Percentiles rank a stretch among this genome's conserved stretches.
Conservation (phyloP, 2,113 vertebrate genomes). For the Triplophysa rosa region DNA sequence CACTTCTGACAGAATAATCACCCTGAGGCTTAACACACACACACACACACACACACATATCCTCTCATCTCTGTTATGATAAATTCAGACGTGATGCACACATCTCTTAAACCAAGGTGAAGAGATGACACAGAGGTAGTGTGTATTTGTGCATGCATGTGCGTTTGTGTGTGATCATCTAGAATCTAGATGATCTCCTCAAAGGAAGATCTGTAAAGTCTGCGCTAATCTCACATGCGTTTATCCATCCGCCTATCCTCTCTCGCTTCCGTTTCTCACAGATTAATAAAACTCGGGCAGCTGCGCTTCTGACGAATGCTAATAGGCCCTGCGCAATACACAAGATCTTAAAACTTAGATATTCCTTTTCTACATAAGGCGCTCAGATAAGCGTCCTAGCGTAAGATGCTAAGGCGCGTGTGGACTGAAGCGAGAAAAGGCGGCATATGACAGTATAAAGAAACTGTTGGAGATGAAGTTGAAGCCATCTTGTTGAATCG, state of each 20-base stretch:
- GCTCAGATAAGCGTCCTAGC: not conserved
- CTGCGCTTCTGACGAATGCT: constrained; percentile 76
- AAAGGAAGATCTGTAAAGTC: constrained; percentile 64
- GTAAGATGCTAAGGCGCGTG: constrained; percentile 6
- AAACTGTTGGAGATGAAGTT: not conserved
- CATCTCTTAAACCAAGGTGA: constrained; percentile 39
- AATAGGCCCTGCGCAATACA: constrained; percentile 70
- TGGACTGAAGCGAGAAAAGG: constrained; percentile 14
- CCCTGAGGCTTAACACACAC: constrained; percentile 70
- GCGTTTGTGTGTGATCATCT: constrained; percentile 43
- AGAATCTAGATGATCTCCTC: constrained; percentile 49
- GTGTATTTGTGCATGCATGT: constrained; percentile 47
- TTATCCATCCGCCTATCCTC: constrained; percentile 58
- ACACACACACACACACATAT: constrained; percentile 43
- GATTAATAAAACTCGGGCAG: constrained; percentile 74
- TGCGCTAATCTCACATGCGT: constrained; percentile 69
- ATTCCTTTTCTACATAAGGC: constrained; percentile 49
- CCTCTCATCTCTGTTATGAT: constrained; percentile 74
- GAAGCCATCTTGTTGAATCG: too few relatives aligned
- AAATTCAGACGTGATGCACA: constrained; percentile 67
- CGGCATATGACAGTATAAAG: not conserved
- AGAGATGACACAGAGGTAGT: constrained; percentile 60
- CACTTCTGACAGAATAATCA: constrained; percentile 80
- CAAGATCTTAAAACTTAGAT: constrained; percentile 77
- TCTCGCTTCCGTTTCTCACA: constrained; percentile 58